phyloP scores from a whole-genome alignment of 2,797 vertebrate genomes.

The Gastrophryne carolinensis region DNA sequence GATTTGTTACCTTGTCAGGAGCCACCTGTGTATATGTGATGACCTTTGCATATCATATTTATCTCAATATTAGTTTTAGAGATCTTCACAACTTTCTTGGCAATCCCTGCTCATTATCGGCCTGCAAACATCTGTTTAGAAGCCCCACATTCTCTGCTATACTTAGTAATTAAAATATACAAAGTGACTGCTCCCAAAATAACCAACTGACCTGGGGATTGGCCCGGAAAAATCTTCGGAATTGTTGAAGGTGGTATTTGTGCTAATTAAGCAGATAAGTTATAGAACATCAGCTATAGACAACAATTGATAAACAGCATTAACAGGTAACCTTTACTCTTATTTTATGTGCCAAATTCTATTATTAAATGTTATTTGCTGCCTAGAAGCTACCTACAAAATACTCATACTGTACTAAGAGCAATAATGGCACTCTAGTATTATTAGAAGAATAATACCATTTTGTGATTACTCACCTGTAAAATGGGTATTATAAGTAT shows the following conservation, averaged over 20 bases:
- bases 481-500: too few relatives aligned
- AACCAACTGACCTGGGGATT: neutral
- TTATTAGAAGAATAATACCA: too few relatives aligned
- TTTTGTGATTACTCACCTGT: too few relatives aligned
- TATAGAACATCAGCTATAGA: neutral
- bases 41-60: too few relatives aligned
- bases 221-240: neutral
- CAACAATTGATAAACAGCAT: neutral
- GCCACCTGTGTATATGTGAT: too few relatives aligned
- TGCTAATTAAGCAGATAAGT: conserved; percentile 1
- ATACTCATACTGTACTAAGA: neutral
- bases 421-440: neutral
- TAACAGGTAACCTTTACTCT: neutral
- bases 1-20: too few relatives aligned
- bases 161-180: neutral
- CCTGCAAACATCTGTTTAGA: neutral
- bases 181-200: neutral
- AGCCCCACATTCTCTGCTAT: neutral
- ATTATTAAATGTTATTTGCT: neutral
- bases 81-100: neutral
- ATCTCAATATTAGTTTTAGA: too few relatives aligned
- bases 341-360: neutral
- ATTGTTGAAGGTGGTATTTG: neutral
- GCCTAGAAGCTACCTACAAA: neutral
- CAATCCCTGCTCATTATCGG: neutral